Conservation (phyloP, 92 coral and sea anemone species). For the Umimayanthus kanabou region DNA sequence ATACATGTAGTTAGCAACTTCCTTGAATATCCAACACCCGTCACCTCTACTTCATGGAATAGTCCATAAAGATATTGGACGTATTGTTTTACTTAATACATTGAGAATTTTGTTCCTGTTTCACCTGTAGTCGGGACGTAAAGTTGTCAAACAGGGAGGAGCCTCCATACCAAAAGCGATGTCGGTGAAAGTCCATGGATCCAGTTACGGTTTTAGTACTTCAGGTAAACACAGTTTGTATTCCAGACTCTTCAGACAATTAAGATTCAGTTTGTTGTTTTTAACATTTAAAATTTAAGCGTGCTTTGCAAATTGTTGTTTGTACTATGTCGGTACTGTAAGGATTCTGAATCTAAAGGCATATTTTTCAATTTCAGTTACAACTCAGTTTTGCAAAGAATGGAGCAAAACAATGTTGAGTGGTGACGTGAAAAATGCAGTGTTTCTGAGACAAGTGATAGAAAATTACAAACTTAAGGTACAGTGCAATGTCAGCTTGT, state of each 20-base stretch:
- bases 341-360: not conserved
- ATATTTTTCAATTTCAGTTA: conserved; percentile 49
- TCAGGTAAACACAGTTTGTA: conserved; percentile 30
- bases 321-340: no score
- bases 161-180: conserved; percentile 45
- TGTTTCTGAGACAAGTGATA: conserved; percentile 95
- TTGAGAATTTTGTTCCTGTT: not conserved
- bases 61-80: no score
- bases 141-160: conserved; percentile 15
- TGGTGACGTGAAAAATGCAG: conserved; percentile 76
- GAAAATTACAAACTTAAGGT: conserved; percentile 97
- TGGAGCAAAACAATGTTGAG: conserved; percentile 92
- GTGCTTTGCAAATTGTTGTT: no score
- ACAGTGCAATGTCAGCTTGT: not conserved
- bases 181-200: conserved; percentile 43
- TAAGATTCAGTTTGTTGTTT: no score
- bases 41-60: no score
- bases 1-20: not conserved
- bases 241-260: not conserved
- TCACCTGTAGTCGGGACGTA: conserved; percentile 7
- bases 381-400: conserved; percentile 84
- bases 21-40: not conserved
- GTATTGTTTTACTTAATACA: not conserved
- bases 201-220: conserved; percentile 45
- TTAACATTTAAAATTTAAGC: no score